phyloP scores from a whole-genome alignment of 2,888 invertebrate species.

The Lithophane leautieri region DNA sequence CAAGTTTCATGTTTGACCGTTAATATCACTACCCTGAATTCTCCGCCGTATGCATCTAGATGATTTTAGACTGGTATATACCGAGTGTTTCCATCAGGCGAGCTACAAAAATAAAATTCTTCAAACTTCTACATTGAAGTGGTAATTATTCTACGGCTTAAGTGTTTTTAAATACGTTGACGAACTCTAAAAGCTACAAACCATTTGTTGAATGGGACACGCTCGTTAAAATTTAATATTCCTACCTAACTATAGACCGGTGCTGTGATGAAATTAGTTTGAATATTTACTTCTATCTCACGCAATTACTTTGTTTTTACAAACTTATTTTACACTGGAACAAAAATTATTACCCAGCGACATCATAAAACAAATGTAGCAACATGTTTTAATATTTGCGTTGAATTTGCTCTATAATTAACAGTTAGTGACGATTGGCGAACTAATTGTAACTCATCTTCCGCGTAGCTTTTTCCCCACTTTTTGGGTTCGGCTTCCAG shows the following conservation, averaged over 20 bases:
- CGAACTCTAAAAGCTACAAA: constrained; percentile 38
- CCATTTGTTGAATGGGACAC: constrained; percentile 24
- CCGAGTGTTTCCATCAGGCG: neutral
- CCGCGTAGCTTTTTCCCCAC: no score
- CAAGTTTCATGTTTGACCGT: neutral
- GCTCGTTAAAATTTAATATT: constrained; percentile 29
- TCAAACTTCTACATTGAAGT: constrained; percentile 4
- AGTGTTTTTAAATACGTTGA: constrained; percentile 16
- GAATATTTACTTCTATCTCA: constrained; percentile 25
- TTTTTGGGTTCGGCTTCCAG: no score
- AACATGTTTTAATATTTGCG: neutral
- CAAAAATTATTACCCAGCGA: neutral
- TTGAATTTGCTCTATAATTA: neutral
- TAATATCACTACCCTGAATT: neutral
- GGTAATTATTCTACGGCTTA: neutral
- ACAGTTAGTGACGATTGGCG: neutral
- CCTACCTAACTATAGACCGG: neutral
- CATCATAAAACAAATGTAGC: constrained; percentile 9
- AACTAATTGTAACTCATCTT: neutral
- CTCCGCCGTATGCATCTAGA: no score
- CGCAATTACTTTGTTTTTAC: constrained; percentile 19
- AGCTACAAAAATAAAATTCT: neutral
- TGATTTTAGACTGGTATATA: neutral
- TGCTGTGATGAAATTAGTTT: constrained; percentile 21
- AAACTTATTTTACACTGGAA: neutral